A percentile compares a stretch with the other conserved stretches of the same genome.
Evolutionary conservation across 1,140 invertebrate species (phyloP).

Genomic region (Drosophila arizonae): DNA sequence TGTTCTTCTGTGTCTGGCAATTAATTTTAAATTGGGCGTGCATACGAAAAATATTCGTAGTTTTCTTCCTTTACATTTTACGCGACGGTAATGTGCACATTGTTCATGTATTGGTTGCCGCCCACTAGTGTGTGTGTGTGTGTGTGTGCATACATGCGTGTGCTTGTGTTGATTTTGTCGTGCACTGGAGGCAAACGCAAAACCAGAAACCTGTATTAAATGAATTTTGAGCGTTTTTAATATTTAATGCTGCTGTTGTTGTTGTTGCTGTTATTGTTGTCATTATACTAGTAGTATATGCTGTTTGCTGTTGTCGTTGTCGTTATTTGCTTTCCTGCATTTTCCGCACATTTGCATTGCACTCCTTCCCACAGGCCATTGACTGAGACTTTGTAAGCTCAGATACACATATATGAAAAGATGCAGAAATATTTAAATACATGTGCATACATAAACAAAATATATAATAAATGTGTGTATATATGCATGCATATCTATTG

Average conservation of each 20-base stretch:
- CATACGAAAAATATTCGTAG: conserved; percentile 81
- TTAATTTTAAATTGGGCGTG: conserved; percentile 83
- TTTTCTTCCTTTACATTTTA: conserved; percentile 71
- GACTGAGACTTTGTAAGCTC: conserved; percentile 10
- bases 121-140: conserved; percentile 10
- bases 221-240: conserved; percentile 71
- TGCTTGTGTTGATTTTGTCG: conserved; percentile 48
- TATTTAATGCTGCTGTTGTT: conserved; percentile 45
- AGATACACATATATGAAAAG: no score
- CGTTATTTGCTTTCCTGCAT: conserved; percentile 41
- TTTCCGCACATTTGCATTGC: conserved; percentile 49
- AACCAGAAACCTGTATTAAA: conserved; percentile 54
- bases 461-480: no score
- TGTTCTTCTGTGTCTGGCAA: conserved; percentile 82
- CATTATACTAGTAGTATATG: background rate
- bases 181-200: conserved; percentile 36
- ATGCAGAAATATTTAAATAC: no score
- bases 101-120: conserved; percentile 33
- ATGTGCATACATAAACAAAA: no score
- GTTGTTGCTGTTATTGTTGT: conserved; percentile 2
- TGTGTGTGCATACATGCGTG: background rate
- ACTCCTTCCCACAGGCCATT: conserved; percentile 25
- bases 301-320: conserved; percentile 2
- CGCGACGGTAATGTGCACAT: conserved; percentile 58
- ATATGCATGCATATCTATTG: no score